Evolutionary conservation across 2,888 invertebrate genomes (phyloP), one percentile per base, ranked within the genome.

Genomic region (Oscheius sp.): DNA sequence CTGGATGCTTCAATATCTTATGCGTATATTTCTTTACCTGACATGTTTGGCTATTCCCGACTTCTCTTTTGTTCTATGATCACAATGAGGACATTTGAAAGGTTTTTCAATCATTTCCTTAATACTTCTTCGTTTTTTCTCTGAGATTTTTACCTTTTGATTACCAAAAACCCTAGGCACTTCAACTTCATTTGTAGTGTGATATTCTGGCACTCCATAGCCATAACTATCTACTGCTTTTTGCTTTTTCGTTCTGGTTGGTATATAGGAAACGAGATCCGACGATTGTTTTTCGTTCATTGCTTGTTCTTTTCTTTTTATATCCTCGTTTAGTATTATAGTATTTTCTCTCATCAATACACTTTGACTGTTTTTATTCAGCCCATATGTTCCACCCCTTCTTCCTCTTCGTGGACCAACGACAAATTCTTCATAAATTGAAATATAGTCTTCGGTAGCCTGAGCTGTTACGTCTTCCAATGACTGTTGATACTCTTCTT

Each of bases 21-120:
- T 41, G 20, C 38, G 57, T 24, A 57, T 14, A 12, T 17, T 24
- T 9, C 12, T 47, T 9, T 12, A 73, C 73, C 73, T 77, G 36
- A 82, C 72, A 64, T 82, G 82, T 65, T 82, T 82, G 56, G 75
- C 77, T 14, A 82, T 66, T 12, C 80, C 78, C 22, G 74, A 69
- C 65, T 76, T 76, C 68, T 81, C 80, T 38, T 70, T 74, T 14
- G 82, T 71, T 8, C 80, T 71, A 62, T 80, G 78, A 49, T 75
- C 68, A 62, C 82, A 82, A 47, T 73, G 78, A 9, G 77, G 73
- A 41, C 82, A 82, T 57, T 82, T 82, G 72, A 63, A 82, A 12
- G 79, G 80, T 50, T 73, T 75, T 50, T 78, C 76, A 68, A 72
- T 73, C 66, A 75, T 45, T 33, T 33, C 63, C 72, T 75, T 12